Evolutionary conservation across 2,113 vertebrate genomes (phyloP), one percentile per base, ranked within the genome.

Genomic region (Hyla sarda): DNA sequence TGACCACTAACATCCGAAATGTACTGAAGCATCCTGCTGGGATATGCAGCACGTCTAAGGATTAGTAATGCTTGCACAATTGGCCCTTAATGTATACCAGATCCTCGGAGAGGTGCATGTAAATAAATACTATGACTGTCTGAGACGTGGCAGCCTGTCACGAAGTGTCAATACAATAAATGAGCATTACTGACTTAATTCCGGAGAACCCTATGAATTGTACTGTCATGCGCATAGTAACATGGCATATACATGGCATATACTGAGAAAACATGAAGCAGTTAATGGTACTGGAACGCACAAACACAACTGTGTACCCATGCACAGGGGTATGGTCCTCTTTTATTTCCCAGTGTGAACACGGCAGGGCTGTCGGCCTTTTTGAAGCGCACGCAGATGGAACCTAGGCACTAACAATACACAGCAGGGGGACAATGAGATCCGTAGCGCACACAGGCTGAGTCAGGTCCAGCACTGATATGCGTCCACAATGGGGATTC

Each of bases 401-500:
- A 82, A 82, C 78, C 81, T 87, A 82, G 78, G 48, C 77, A 62
- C 52, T 47, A 87, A 87, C 85, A 87, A 87, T 87, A 82, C 85
- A 87, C 85, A 87, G 85, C 85, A 87, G 77, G 85, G 84, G 77
- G 34, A 87, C 78, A 87, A 87, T 87, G 85, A 87, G 77, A 87
- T 87, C 85, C 85, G 82, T 87, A 81, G 77, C 85, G 73, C 78
- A 71, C 32, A 45, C 78, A 87, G 85, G 37, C 85, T 87, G 85
- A 82, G 78, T 73, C 77, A 74, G 85, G 77, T 81, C 85, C 85
- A 74, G 52, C 77, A 62, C 77, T 81, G 77, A 87, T 87, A 54
- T 87, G 78, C 25, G 16, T 45, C 88, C 87, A 92, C 92, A 92
- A 92, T 90, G 88, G 83, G 83, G 74, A 89, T 88, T 91, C 90